Conservation (phyloP, 2,888 invertebrate species). For the Litoditis marina region DNA sequence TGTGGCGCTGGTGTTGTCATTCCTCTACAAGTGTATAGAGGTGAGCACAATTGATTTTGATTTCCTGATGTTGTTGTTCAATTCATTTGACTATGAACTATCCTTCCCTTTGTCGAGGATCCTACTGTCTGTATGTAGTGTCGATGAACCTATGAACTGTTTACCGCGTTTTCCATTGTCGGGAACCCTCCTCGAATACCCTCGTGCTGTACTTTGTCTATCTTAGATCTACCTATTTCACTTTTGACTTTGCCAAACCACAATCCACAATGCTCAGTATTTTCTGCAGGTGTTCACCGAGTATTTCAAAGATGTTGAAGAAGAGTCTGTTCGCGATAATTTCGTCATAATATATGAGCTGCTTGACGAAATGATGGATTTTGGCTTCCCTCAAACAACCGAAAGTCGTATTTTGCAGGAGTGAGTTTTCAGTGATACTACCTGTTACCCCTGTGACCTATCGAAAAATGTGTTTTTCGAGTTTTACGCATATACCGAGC, state of each 20-base stretch:
- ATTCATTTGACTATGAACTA: no score
- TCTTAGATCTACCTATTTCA: no score
- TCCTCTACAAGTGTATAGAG: constrained; percentile 93
- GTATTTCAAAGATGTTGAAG: constrained; percentile 82
- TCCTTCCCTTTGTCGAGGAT: no score
- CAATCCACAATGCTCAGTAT: no score
- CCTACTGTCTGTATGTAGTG: no score
- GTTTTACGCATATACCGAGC: neutral
- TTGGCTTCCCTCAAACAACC: constrained; percentile 94
- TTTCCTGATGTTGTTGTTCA: neutral
- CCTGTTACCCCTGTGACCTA: neutral
- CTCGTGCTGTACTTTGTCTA: no score
- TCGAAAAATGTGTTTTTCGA: no score
- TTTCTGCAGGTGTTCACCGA: constrained; percentile 75
- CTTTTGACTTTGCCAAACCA: no score
- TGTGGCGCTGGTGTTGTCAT: constrained; percentile 89
- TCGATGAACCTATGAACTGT: no score
- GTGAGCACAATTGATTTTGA: constrained; percentile 69
- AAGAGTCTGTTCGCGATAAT: constrained; percentile 96
- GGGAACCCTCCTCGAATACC: no score
- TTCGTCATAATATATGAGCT: constrained; percentile 97
- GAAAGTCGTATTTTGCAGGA: constrained; percentile 96
- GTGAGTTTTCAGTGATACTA: constrained; percentile 63
- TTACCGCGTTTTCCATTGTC: no score
- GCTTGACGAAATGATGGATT: constrained; percentile 91